Conservation (phyloP, 2,888 invertebrate species). For the Pachycephus smyrnensis region DNA sequence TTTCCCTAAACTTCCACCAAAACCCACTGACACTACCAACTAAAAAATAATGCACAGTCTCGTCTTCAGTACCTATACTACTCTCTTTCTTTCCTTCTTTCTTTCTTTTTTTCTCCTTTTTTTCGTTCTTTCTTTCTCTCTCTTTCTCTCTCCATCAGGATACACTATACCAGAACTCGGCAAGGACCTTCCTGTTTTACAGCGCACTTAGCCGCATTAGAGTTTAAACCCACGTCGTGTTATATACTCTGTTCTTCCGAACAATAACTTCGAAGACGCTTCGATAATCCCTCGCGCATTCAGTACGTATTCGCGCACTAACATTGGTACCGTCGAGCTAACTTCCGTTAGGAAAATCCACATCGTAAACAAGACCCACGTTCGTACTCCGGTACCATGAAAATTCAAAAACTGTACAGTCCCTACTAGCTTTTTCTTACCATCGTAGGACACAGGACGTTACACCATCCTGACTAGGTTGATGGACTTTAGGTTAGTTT, state of each 20-base stretch:
- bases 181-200: background rate
- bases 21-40: background rate
- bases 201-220: conserved; percentile 10
- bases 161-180: conserved; percentile 4
- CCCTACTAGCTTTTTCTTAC: background rate
- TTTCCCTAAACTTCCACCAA: background rate
- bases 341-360: background rate
- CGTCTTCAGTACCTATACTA: background rate
- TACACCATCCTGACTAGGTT: background rate
- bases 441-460: background rate
- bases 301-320: background rate
- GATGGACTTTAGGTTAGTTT: background rate
- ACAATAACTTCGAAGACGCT: conserved; percentile 42
- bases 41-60: background rate
- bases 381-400: background rate
- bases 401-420: background rate
- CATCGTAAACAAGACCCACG: background rate
- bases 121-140: background rate
- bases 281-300: conserved; percentile 46
- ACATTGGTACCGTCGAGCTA: background rate
- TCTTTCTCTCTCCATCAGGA: background rate
- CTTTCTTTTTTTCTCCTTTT: conserved; percentile 26
- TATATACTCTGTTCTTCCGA: conserved; percentile 43
- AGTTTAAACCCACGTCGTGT: conserved; percentile 13
- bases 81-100: background rate